A percentile compares a stretch with the other conserved stretches of the same genome.
Conservation (phyloP, 2,888 invertebrate genomes). For the Zygothrica quintamaculata region DNA sequence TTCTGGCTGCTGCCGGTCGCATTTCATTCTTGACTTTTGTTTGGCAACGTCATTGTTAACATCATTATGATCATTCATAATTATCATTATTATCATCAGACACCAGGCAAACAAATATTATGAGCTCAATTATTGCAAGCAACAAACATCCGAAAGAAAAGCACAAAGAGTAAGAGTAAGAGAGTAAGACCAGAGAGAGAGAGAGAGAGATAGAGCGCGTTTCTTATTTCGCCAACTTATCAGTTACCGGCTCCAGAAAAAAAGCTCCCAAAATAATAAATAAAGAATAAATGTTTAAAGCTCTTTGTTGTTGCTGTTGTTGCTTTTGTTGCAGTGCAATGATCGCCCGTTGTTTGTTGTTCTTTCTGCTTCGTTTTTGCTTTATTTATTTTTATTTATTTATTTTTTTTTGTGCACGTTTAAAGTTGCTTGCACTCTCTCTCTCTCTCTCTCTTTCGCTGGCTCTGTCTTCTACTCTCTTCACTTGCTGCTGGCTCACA, state of each 20-base stretch:
- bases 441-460: slow-evolving; percentile 11
- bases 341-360: slow-evolving; percentile 58
- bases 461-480: too few species aligned
- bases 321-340: slow-evolving; percentile 77
- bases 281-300: slow-evolving; percentile 7
- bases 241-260: slow-evolving; percentile 60
- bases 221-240: slow-evolving; percentile 77
- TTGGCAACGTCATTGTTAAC: slow-evolving; percentile 76
- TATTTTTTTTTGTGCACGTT: slow-evolving; percentile 47
- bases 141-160: too few species aligned
- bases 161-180: not conserved
- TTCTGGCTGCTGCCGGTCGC: slow-evolving; percentile 42
- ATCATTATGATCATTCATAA: slow-evolving; percentile 11
- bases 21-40: slow-evolving; percentile 73
- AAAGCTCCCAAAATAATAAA: slow-evolving; percentile 14
- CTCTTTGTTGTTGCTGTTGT: slow-evolving; percentile 29
- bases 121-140: slow-evolving; percentile 58
- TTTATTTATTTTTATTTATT: too few species aligned
- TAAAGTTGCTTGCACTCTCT: slow-evolving; percentile 25
- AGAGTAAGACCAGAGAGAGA: not conserved
- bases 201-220: not conserved
- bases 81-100: not conserved
- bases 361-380: too few species aligned
- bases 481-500: not conserved
- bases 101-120: slow-evolving; percentile 55